Evolutionary conservation across 2,113 vertebrate species (phyloP).

Genomic region (Mungos mungo): DNA sequence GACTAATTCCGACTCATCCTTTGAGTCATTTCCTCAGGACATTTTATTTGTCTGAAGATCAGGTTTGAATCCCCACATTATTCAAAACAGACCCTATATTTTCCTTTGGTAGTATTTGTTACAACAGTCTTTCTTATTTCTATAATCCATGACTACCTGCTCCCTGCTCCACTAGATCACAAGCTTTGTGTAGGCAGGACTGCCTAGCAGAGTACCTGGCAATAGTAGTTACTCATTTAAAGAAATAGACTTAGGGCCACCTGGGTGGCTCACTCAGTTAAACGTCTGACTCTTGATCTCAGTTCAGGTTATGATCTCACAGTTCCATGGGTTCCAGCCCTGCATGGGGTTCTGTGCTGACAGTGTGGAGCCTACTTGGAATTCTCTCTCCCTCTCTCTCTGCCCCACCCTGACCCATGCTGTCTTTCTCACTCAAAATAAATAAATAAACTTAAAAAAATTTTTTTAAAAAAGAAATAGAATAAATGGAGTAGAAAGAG

Average conservation of each 20-base stretch:
- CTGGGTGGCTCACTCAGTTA: too few relatives aligned
- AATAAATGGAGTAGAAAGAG: background rate
- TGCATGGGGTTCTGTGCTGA: too few relatives aligned
- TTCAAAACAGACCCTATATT: background rate
- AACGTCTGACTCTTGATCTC: too few relatives aligned
- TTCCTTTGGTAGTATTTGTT: constrained; percentile 24
- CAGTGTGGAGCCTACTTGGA: too few relatives aligned
- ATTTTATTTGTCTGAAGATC: constrained; percentile 26
- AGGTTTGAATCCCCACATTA: background rate
- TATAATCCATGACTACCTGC: background rate
- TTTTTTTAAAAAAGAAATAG: background rate
- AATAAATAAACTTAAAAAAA: background rate
- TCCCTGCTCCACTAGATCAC: background rate
- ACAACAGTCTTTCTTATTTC: background rate
- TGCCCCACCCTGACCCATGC: too few relatives aligned
- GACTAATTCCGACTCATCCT: constrained; percentile 29
- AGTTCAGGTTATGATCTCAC: too few relatives aligned
- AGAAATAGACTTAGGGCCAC: background rate
- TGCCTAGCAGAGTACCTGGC: background rate
- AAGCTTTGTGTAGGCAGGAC: background rate
- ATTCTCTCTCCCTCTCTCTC: too few relatives aligned
- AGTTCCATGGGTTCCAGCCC: too few relatives aligned
- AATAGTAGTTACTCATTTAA: background rate
- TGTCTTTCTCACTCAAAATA: too few relatives aligned
- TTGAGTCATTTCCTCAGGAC: constrained; percentile 56